phyloP scores from a whole-genome alignment of 2,113 vertebrate genomes.

The Uropsilus gracilis region DNA sequence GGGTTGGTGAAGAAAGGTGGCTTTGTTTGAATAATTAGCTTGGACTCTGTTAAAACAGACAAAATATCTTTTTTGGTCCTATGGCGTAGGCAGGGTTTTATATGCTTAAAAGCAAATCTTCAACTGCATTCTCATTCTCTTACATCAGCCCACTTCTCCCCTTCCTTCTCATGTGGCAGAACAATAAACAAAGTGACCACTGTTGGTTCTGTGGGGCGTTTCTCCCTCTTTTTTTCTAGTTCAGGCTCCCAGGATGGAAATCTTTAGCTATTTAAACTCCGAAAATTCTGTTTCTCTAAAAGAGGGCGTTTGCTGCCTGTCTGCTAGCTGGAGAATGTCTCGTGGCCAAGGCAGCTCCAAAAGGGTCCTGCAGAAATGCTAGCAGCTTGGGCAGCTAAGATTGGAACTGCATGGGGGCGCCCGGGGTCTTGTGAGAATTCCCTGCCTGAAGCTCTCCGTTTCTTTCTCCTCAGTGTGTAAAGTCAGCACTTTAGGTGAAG shows the following conservation, averaged over 20 bases:
- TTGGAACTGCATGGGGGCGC: not conserved
- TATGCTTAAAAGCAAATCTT: constrained; percentile 85
- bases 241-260: constrained; percentile 15
- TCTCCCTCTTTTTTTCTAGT: not conserved
- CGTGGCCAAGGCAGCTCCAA: not conserved
- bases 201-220: constrained; percentile 75
- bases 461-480: constrained; percentile 4
- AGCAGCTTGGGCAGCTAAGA: not conserved
- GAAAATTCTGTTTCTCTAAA: not conserved
- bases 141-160: constrained; percentile 83
- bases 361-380: not conserved
- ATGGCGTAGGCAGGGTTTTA: constrained; percentile 79
- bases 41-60: constrained; percentile 84
- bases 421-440: not conserved
- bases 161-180: constrained; percentile 77
- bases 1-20: constrained; percentile 80
- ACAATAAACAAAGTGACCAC: constrained; percentile 88
- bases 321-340: not conserved
- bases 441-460: not conserved
- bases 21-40: constrained; percentile 85
- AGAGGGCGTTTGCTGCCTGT: not conserved
- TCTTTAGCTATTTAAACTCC: constrained; percentile 5
- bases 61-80: constrained; percentile 86
- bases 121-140: constrained; percentile 84
- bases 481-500: constrained; percentile 30